These are phyloP conservation scores for Dreissena polymorpha DNA, from an alignment of 1,140 invertebrate genomes.

Conservation along the genomic window DNA sequence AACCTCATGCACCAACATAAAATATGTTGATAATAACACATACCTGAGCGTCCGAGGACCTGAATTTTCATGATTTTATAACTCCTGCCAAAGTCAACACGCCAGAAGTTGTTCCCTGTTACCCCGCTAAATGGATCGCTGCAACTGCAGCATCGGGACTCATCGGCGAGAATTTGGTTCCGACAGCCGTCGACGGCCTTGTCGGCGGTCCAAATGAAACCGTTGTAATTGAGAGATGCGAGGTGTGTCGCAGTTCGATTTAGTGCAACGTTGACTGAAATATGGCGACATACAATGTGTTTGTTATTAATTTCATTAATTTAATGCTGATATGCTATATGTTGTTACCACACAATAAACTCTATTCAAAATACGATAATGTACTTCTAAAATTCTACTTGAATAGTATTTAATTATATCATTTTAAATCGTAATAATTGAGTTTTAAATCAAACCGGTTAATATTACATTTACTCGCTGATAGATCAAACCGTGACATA, in stretches of 20 bases:
- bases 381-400: no score
- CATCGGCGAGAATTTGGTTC: neutral
- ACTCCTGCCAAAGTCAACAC: slow-evolving; percentile 9
- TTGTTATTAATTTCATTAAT: no score
- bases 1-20: no score
- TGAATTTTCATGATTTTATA: slow-evolving; percentile 12
- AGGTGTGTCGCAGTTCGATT: slow-evolving; percentile 4
- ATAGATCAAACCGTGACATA: no score
- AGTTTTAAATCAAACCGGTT: no score
- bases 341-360: no score
- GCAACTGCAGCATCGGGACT: slow-evolving; percentile 35
- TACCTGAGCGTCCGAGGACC: slow-evolving; percentile 26
- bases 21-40: neutral
- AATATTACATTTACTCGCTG: no score
- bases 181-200: slow-evolving; percentile 37
- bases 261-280: slow-evolving; percentile 15
- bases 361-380: no score
- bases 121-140: neutral
- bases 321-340: no score
- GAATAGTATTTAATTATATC: no score
- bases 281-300: neutral
- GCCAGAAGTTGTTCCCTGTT: slow-evolving; percentile 38
- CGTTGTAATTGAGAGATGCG: neutral
- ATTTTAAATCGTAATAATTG: no score
- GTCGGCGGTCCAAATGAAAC: slow-evolving; percentile 38